Conservation (phyloP, 2,888 invertebrate genomes). For the Dorcus hopei region DNA sequence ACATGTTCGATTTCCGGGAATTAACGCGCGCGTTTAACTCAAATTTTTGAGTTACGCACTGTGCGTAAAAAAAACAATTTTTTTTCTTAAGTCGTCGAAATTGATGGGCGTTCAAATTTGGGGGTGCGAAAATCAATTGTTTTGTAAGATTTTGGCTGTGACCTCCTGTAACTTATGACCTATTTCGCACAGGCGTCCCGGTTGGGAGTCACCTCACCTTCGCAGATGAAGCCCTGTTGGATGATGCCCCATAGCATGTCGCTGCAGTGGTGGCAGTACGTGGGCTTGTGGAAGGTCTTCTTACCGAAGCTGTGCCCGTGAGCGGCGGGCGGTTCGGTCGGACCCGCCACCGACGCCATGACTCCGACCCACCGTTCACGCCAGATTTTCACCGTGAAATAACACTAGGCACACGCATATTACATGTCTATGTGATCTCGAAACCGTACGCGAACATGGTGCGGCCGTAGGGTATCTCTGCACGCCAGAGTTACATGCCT, state of each 20-base stretch:
- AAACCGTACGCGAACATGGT: slow-evolving; percentile 58
- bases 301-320: slow-evolving; percentile 98
- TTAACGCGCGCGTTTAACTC: too few relatives aligned
- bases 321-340: slow-evolving; percentile 56
- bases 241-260: slow-evolving; percentile 99
- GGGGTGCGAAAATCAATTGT: too few relatives aligned
- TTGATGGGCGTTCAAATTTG: too few relatives aligned
- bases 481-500: slow-evolving; percentile 20
- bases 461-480: slow-evolving; percentile 43
- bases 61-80: too few relatives aligned
- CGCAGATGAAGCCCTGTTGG: slow-evolving; percentile 99
- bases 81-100: too few relatives aligned
- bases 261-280: slow-evolving; percentile 99
- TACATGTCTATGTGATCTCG: slow-evolving; percentile 60
- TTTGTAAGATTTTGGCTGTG: not conserved
- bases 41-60: too few relatives aligned
- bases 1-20: too few relatives aligned
- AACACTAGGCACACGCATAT: slow-evolving; percentile 50
- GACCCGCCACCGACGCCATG: slow-evolving; percentile 55
- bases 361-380: slow-evolving; percentile 59
- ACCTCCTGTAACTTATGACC: slow-evolving; percentile 18
- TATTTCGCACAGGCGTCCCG: slow-evolving; percentile 15
- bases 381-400: slow-evolving; percentile 61
- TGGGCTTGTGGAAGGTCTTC: slow-evolving; percentile 99
- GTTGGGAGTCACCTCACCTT: slow-evolving; percentile 69